Conservation (phyloP, 2,888 invertebrate species). For the Lithophane ornitopus region DNA sequence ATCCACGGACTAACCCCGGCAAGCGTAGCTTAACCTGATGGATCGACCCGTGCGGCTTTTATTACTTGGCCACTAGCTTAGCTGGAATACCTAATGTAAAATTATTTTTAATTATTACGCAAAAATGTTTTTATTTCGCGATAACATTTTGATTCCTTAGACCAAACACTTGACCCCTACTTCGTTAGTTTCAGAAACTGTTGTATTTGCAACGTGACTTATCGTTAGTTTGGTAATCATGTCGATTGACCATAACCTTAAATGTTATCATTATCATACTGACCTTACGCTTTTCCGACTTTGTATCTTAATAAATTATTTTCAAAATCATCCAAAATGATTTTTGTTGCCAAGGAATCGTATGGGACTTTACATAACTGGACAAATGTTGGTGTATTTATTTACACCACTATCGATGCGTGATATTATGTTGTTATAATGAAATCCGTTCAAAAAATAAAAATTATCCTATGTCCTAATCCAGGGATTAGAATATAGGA, state of each 20-base stretch:
- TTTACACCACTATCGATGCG: too few relatives aligned
- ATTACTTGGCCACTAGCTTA: too few relatives aligned
- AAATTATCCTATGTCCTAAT: too few relatives aligned
- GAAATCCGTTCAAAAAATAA: too few relatives aligned
- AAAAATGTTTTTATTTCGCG: not conserved
- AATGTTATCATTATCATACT: conserved; percentile 14
- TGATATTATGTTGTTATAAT: too few relatives aligned
- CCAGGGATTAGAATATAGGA: too few relatives aligned
- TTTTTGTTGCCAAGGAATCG: not conserved
- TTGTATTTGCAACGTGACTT: not conserved
- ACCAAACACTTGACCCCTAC: not conserved
- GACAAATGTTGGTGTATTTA: too few relatives aligned
- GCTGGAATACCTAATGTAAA: not conserved
- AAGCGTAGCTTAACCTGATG: too few relatives aligned
- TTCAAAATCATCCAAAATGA: not conserved
- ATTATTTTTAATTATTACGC: not conserved
- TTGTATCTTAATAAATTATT: not conserved
- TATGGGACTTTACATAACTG: too few relatives aligned
- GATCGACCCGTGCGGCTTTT: too few relatives aligned
- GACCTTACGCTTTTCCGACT: conserved; percentile 3
- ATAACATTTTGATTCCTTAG: conserved; percentile 11
- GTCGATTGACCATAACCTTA: not conserved
- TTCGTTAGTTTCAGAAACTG: not conserved
- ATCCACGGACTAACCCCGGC: too few relatives aligned
- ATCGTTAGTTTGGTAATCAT: conserved; percentile 9